These are phyloP conservation scores for Acheta domesticus DNA, from an alignment of 2,888 invertebrate species.

Conservation along the genomic window DNA sequence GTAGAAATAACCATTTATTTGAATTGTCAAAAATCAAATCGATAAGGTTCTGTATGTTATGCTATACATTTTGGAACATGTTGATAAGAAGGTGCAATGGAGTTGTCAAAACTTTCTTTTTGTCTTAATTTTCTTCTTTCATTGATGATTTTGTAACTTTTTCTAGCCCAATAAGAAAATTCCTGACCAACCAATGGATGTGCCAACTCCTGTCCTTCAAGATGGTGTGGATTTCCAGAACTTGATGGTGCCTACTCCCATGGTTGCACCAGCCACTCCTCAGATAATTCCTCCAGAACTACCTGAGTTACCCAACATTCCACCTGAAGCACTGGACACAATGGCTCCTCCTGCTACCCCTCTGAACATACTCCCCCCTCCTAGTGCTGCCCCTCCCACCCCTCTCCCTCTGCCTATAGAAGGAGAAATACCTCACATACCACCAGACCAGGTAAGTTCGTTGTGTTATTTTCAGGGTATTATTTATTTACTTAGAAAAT, in stretches of 20 bases:
- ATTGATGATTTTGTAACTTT: neutral
- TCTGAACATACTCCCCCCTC: slow-evolving; percentile 22
- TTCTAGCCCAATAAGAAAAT: slow-evolving; percentile 28
- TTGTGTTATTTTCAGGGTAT: neutral
- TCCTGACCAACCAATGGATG: slow-evolving; percentile 37
- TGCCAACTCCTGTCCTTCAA: slow-evolving; percentile 47
- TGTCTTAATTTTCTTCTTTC: no score
- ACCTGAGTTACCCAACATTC: slow-evolving; percentile 40
- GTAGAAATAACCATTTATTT: no score
- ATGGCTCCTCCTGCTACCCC: slow-evolving; percentile 22
- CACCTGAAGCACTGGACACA: slow-evolving; percentile 24
- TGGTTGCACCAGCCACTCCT: slow-evolving; percentile 33
- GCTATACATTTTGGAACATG: no score
- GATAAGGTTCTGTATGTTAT: no score
- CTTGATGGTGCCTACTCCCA: slow-evolving; percentile 38
- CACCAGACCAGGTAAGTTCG: slow-evolving; percentile 54
- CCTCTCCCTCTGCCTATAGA: slow-evolving; percentile 50
- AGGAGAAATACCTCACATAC: slow-evolving; percentile 61
- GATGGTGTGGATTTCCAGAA: slow-evolving; percentile 47
- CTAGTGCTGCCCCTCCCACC: slow-evolving; percentile 42
- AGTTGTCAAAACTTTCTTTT: no score
- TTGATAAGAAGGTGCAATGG: no score
- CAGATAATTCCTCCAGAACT: slow-evolving; percentile 41
- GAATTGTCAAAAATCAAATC: no score
- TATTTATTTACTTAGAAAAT: neutral